Conservation (phyloP, 2,888 invertebrate genomes). For the Lobophora halterata region DNA sequence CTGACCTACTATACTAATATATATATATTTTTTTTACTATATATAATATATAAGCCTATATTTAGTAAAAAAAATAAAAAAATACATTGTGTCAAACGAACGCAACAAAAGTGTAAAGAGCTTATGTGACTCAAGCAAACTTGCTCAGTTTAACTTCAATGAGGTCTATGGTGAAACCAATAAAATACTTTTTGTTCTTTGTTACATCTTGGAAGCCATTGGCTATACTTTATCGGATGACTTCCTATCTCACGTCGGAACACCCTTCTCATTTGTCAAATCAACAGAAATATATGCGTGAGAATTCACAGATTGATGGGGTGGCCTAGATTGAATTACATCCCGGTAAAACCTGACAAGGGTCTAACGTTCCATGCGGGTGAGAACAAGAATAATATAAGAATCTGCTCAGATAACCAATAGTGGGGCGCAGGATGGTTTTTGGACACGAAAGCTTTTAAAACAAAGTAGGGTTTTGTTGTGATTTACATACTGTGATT, state of each 20-base stretch:
- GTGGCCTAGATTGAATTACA: conserved; percentile 79
- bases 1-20: too few species aligned
- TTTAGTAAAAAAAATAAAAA: too few species aligned
- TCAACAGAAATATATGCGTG: conserved; percentile 80
- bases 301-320: conserved; percentile 79
- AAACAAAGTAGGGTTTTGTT: conserved; percentile 2
- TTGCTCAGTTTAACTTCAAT: too few species aligned
- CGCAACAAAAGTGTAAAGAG: too few species aligned
- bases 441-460: conserved; percentile 8
- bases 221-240: conserved; percentile 52
- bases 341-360: conserved; percentile 75
- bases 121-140: too few species aligned
- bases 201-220: conserved; percentile 44
- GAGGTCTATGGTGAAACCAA: too few species aligned
- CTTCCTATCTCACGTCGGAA: conserved; percentile 53
- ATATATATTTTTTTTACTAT: too few species aligned
- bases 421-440: too few species aligned
- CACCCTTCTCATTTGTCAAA: conserved; percentile 81
- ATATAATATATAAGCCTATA: too few species aligned
- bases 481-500: background rate
- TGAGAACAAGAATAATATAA: conserved; percentile 67
- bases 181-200: too few species aligned
- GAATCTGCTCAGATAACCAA: conserved; percentile 58
- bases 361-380: conserved; percentile 72
- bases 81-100: too few species aligned